These are phyloP conservation scores for Saccopteryx leptura DNA, from an alignment of 2,113 vertebrate species.

Conservation along the genomic window DNA sequence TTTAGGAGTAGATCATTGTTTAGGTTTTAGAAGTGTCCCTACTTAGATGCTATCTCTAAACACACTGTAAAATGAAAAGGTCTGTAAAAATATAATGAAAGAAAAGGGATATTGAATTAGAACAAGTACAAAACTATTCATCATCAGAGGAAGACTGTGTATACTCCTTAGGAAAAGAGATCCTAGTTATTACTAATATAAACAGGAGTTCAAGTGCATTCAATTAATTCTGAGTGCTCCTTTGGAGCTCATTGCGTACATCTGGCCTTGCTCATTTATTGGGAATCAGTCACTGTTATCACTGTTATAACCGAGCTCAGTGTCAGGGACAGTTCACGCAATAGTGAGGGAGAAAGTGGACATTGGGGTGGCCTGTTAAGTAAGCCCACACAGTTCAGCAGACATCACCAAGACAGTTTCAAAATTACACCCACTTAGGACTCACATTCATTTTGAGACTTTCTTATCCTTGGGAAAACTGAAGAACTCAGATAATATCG, in stretches of 20 bases:
- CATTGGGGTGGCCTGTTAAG: neutral
- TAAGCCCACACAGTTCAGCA: neutral
- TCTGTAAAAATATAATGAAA: neutral
- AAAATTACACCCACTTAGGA: neutral
- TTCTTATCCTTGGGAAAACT: constrained; percentile 37
- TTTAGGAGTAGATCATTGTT: neutral
- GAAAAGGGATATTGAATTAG: neutral
- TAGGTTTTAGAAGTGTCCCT: neutral
- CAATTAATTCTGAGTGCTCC: neutral
- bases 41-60: neutral
- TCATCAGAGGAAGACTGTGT: neutral
- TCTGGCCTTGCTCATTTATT: neutral
- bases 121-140: neutral
- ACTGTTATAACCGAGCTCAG: neutral
- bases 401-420: neutral
- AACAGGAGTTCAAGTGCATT: neutral
- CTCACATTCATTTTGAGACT: neutral
- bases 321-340: neutral
- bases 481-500: neutral
- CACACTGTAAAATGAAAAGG: neutral
- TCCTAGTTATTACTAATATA: constrained; percentile 17
- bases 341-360: neutral
- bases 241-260: neutral
- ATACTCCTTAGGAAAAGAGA: neutral
- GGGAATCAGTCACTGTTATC: neutral